Evolutionary conservation across 2,888 invertebrate genomes (phyloP), one percentile per base, ranked within the genome.

Genomic region (Silvanus unidentatus): DNA sequence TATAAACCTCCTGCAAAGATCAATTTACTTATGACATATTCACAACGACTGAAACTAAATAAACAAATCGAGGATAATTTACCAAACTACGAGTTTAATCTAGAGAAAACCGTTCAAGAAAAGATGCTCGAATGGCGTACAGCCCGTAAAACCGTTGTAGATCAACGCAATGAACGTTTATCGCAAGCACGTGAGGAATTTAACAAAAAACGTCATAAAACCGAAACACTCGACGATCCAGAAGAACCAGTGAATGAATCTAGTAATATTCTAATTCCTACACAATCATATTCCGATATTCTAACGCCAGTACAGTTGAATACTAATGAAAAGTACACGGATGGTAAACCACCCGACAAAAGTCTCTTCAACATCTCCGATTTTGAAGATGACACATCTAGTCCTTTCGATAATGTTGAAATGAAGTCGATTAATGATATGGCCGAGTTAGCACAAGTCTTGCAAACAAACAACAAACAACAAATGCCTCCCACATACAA

Each of bases 401-500:
- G 90, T 68, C 94, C 94, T 0, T 95, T 95, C 73, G 94, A 95
- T 74, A 91, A 88, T 73, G 84, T 92, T 72, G 93, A 91, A 73
- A 70, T 95, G 42, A 91, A 93, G 72, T 89, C 91, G 34, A 86
- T 95, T 47, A 93, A 95, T 73, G 93, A 94, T 65, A 82, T 93
- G 79, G 92, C 91, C 70, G 83, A 90, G 66, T 73, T 95, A 52
- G 92, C 92, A 10, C 86, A 89, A 71, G 89, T 92, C 37, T 66
- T 83, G 70, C 80, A 69, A 50, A 63, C 56, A 41, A 65, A 65
- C 40, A 59, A 58, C n/a, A n/a, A n/a, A n/a, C n/a, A n/a, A n/a
- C n/a, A n/a, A n/a, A n/a, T 16, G 36, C 45, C 14, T 47, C 45
- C 29, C 42, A 48, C 35, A 43, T 52, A 30, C 50, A 49, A 40